Evolutionary conservation across 2,113 vertebrate species (phyloP), one percentile per base, ranked within the genome.

Genomic region (Clarias magur): DNA sequence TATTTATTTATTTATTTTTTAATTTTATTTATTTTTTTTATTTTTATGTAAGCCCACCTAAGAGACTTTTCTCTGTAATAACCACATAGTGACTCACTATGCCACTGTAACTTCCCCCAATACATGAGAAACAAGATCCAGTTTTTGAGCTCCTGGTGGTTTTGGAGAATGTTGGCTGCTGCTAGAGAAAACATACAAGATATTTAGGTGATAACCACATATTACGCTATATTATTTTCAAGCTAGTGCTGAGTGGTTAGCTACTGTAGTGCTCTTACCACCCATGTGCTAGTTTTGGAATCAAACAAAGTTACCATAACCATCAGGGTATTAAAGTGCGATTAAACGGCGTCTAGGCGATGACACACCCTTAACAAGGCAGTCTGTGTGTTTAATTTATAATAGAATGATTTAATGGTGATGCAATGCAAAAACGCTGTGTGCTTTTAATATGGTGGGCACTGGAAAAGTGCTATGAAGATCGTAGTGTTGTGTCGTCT

Each of bases 171-270:
- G 56, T 86, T 59, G 54, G 80, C 42, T 78, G 54, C 85, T 59
- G 54, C 82, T 60, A 80, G 72, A 84, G 48, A 89, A 81, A 90
- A 78, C 85, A 86, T 88, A 85, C 88, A 54, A 67, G 56, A 80
- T 80, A 79, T 67, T 79, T 78, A 48, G 65, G 76, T 70, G 75
- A 76, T 83, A 30, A 75, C 42, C 42, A 65, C 63, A 78, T 48
- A 48, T 15, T 79, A 81, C 42, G 57, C 54, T 72, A 72, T 87
- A 73, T 73, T 81, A 65, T 83, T 70, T 84, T 83, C 62, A 72
- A 86, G 42, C 65, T 59, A 38, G 63, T 85, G 76, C 34, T 83
- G 21, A 80, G 9, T 76, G 34, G 30, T 48, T 19, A 34, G 53
- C 75, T n/a, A n/a, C n/a, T n/a, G n/a, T 86, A 16, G 54, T 59